Evolutionary conservation across 2,888 invertebrate species (phyloP).

Genomic region (Protophormia terraenovae): DNA sequence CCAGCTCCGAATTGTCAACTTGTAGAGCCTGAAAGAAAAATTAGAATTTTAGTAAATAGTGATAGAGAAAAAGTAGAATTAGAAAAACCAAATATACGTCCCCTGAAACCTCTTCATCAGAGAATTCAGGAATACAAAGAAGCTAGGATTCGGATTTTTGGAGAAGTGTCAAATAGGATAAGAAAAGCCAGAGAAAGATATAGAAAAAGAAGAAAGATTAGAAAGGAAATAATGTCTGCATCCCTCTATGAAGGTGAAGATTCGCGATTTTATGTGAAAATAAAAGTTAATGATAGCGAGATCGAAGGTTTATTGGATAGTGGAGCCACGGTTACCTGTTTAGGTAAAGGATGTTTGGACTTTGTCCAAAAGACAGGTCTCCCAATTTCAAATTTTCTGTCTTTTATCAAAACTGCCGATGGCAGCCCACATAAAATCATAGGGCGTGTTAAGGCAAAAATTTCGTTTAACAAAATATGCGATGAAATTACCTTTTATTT

Average conservation of each 20-base stretch:
- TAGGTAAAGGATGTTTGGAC: constrained; percentile 1
- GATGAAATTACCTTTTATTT: background rate
- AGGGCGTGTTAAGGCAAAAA: background rate
- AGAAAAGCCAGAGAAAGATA: constrained; percentile 3
- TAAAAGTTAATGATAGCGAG: background rate
- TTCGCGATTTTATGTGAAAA: background rate
- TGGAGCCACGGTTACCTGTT: background rate
- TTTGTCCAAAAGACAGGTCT: background rate
- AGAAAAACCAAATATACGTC: background rate
- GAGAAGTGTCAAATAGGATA: background rate
- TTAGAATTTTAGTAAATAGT: no score
- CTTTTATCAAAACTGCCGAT: constrained; percentile 13
- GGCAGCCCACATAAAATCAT: constrained; percentile 5
- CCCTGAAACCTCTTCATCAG: background rate
- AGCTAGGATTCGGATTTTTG: background rate
- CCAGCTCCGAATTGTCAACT: background rate
- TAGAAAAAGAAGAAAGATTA: background rate
- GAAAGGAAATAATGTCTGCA: background rate
- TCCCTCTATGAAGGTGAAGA: constrained; percentile 4
- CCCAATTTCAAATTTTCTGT: background rate
- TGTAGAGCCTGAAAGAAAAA: no score
- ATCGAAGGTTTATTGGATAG: constrained; percentile 26
- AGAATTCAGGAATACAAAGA: background rate
- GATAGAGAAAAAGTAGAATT: no score
- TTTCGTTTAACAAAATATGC: background rate